Evolutionary conservation across 2,113 vertebrate species (phyloP).

Genomic region (Alligator sinensis): DNA sequence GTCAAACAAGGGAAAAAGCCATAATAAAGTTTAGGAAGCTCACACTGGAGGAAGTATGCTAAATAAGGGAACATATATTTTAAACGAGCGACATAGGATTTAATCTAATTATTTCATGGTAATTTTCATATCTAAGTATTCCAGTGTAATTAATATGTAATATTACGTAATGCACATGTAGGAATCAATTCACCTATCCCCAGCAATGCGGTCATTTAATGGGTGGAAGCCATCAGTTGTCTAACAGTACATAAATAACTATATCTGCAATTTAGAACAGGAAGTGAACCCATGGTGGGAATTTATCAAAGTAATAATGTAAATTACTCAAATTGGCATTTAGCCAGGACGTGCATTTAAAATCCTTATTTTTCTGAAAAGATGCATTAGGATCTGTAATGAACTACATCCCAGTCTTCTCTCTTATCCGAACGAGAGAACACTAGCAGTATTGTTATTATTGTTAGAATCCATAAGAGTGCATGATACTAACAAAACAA

Average conservation of each 20-base stretch:
- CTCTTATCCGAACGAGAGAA: neutral
- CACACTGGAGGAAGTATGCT: neutral
- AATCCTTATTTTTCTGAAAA: neutral
- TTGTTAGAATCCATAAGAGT: neutral
- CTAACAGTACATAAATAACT: neutral
- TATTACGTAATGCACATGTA: neutral
- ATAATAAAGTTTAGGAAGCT: neutral
- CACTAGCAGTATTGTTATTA: neutral
- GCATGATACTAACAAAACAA: neutral
- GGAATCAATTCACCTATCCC: neutral
- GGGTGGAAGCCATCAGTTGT: neutral
- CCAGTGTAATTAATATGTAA: neutral
- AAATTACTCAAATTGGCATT: neutral
- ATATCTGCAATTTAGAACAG: neutral
- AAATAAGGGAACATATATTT: neutral
- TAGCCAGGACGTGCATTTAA: rapidly evolving
- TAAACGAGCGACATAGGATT: neutral
- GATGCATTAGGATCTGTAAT: neutral
- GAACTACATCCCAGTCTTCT: neutral
- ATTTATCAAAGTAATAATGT: neutral
- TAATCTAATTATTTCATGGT: neutral
- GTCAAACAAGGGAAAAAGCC: slow-evolving; percentile 66
- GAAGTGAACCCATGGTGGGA: neutral
- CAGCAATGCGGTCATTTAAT: neutral
- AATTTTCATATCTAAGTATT: neutral